Evolutionary conservation across 2,888 invertebrate species (phyloP), one percentile per base, ranked within the genome.

Genomic region (Tetrapedia diversipes): DNA sequence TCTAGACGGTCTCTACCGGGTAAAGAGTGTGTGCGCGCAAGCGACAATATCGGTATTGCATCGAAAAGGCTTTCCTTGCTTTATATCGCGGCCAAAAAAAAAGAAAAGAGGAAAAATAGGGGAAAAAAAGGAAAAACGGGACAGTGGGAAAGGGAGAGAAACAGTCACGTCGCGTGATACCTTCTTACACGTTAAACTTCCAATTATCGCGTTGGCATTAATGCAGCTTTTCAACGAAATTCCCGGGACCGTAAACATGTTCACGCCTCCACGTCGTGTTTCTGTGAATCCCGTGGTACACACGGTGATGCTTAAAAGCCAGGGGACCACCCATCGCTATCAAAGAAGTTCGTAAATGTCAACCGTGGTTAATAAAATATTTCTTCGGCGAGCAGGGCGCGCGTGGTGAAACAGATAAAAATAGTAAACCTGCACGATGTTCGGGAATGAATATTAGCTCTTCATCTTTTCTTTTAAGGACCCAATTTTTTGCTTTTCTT

Each of bases 1-100:
- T 83, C 69, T 70, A 84, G 80, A 82, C 84, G 82, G 82, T 63
- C 37, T 79, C 65, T 64, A 70, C 59, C 59, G 41, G n/a, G 80
- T 54, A 56, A 77, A 80, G 73, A 77, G 73, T 61, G 70, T 61
- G 70, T 61, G 56, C 47, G 56, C 47, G 43, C 61, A 49, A 56
- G 69, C 70, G 61, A 64, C 82, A 81, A 70, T 79, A 80, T 76
- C 81, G 83, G 54, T 45, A 51, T 67, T 72, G 77, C 81, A 77
- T 68, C 59, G 68, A 79, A 77, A 76, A 70, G 73, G 57, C 66
- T 79, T 74, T 80, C 80, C 71, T 71, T 67, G 79, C 72, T 79
- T 79, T 77, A 72, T 67, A 77, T 64, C 70, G 19, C n/a, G 22
- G 45, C 45, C 37, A 43, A 49, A 60, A 70, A 47, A 29, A 24